Evolutionary conservation across 2,888 invertebrate genomes (phyloP).

Genomic region (Arge pagana): DNA sequence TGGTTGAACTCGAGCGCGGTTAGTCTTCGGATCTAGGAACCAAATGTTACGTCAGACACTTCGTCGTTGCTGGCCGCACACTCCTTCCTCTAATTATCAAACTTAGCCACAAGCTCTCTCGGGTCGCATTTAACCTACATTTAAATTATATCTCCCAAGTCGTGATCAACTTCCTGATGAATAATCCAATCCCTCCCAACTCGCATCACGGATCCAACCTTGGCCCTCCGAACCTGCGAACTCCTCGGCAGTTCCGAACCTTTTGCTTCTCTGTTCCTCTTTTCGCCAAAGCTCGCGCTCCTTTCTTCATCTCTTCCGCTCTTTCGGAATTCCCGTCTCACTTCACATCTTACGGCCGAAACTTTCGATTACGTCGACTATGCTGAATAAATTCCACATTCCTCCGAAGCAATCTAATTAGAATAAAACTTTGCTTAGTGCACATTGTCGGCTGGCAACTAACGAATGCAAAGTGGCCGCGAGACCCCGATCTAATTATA

Average conservation of each 20-base stretch:
- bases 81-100: constrained; percentile 24
- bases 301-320: background rate
- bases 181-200: constrained; percentile 21
- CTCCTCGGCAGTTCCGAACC: constrained; percentile 5
- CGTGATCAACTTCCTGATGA: constrained; percentile 26
- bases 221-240: constrained; percentile 5
- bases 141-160: constrained; percentile 26
- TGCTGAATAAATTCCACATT: constrained; percentile 26
- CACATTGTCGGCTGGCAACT: constrained; percentile 16
- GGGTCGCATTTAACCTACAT: constrained; percentile 27
- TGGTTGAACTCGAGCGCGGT: too few relatives aligned
- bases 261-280: background rate
- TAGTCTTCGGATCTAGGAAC: background rate
- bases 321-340: background rate
- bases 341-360: background rate
- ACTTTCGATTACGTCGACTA: constrained; percentile 24
- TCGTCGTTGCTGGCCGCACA: constrained; percentile 11
- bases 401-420: constrained; percentile 22
- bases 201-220: constrained; percentile 13
- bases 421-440: constrained; percentile 23
- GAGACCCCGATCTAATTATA: constrained; percentile 11
- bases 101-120: constrained; percentile 22
- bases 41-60: constrained; percentile 10
- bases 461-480: constrained; percentile 16
- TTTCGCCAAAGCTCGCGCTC: background rate